A percentile compares a stretch with the other conserved stretches of the same genome.
Conservation (phyloP, 2,113 vertebrate species). For the mouse (Mus musculus) region GRCm39 chr2:78016501-78017000, state of each 20-base stretch:
- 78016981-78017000: background rate
- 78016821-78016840: too few species aligned
- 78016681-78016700: background rate
- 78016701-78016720: background rate
- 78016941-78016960: background rate
- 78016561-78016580: background rate
- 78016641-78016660: background rate
- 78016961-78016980: background rate
- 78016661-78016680: background rate
- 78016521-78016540: background rate
- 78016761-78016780: too few species aligned
- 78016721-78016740: too few species aligned
- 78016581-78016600: background rate
- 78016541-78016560: background rate
- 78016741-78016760: too few species aligned
- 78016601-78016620: background rate
- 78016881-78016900: background rate
- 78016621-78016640: background rate
- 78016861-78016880: slow-evolving; percentile 5
- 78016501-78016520: background rate
- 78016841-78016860: background rate
- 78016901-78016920: background rate
- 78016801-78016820: too few species aligned
- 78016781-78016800: too few species aligned
- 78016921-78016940: background rate